Conservation (phyloP, 2,888 invertebrate genomes). For the Lamproptera curius region DNA sequence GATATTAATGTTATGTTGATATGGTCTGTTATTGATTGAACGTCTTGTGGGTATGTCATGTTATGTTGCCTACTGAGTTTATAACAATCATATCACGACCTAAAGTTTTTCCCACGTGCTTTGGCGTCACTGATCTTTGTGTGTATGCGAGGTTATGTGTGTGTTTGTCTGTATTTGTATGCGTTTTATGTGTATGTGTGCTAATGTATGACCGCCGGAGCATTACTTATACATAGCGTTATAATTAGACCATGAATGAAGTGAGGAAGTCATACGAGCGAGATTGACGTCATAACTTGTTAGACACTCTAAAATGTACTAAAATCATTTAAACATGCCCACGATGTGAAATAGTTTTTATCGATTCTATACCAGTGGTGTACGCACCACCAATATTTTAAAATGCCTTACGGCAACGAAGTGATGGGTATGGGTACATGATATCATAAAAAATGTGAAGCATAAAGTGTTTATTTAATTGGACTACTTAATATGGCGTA, state of each 20-base stretch:
- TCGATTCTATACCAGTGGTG: no score
- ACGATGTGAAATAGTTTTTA: no score
- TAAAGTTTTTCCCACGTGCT: conserved; percentile 37
- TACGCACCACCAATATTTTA: no score
- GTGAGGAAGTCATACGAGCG: conserved; percentile 28
- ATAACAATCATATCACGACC: conserved; percentile 38
- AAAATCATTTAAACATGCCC: no score
- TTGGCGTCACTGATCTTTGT: conserved; percentile 25
- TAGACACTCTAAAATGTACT: conserved; percentile 3
- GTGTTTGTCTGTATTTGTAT: conserved; percentile 13
- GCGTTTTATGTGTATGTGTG: conserved; percentile 16
- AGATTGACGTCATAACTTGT: conserved; percentile 29
- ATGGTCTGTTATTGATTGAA: conserved; percentile 7
- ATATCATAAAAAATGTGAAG: no score
- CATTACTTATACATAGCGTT: conserved; percentile 21
- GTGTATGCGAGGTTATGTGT: conserved; percentile 20
- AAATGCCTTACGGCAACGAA: no score
- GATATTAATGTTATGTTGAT: background rate
- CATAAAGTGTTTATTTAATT: no score
- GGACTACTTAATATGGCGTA: no score
- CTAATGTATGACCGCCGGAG: conserved; percentile 13
- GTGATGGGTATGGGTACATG: no score
- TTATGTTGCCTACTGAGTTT: conserved; percentile 25
- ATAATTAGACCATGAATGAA: conserved; percentile 47
- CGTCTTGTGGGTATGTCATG: conserved; percentile 7